Conservation (phyloP, 2,113 vertebrate species). For the Corythoichthys intestinalis region DNA sequence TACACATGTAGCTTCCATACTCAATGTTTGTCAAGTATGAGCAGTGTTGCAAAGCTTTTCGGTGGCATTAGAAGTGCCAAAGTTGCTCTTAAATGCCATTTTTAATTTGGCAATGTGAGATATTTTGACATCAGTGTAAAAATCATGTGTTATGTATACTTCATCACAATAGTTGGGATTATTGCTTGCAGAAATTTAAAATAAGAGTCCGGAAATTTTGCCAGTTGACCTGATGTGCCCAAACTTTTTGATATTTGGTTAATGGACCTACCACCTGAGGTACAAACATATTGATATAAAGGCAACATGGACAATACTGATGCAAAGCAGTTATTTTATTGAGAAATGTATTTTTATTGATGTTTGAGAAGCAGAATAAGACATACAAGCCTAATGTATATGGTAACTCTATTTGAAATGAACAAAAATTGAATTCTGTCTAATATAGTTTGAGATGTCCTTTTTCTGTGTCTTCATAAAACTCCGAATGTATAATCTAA, state of each 20-base stretch:
- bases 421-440: slow-evolving; percentile 31
- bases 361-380: slow-evolving; percentile 1
- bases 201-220: neutral
- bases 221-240: neutral
- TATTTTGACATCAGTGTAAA: slow-evolving; percentile 1
- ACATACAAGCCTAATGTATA: neutral
- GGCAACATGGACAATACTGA: slow-evolving; percentile 19
- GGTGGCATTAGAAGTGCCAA: neutral
- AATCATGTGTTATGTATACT: neutral
- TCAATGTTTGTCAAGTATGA: slow-evolving; percentile 1
- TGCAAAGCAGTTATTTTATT: neutral
- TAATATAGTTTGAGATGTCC: slow-evolving; percentile 45
- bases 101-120: neutral
- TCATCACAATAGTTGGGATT: slow-evolving; percentile 1
- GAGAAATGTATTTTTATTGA: slow-evolving; percentile 17
- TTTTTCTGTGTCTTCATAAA: slow-evolving; percentile 46
- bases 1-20: neutral
- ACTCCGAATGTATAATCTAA: slow-evolving; percentile 32
- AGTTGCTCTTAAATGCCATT: slow-evolving; percentile 25
- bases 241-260: slow-evolving; percentile 5
- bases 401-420: slow-evolving; percentile 11
- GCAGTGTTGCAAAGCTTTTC: slow-evolving; percentile 5
- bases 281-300: slow-evolving; percentile 43
- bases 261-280: slow-evolving; percentile 14
- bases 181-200: slow-evolving; percentile 9